A percentile compares a stretch with the other conserved stretches of the same genome.
Evolutionary conservation across 2,797 vertebrate genomes (phyloP).

Genomic region (Hoplostethus mediterraneus): DNA sequence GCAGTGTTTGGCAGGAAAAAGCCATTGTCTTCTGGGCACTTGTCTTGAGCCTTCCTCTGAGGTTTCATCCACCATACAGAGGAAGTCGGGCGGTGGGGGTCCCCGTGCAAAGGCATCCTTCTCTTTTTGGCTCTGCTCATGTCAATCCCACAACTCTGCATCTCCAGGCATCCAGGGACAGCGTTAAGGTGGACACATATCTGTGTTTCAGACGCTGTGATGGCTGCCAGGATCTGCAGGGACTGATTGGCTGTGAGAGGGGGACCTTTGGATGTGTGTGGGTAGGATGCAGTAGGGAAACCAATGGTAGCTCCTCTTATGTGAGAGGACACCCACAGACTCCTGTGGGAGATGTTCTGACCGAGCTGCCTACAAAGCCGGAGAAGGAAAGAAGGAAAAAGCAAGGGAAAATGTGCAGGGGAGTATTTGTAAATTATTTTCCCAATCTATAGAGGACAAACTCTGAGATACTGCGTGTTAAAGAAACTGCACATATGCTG

Average conservation of each 20-base stretch:
- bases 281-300: constrained; percentile 60
- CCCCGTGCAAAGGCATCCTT: constrained; percentile 42
- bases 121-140: constrained; percentile 41
- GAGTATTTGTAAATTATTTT: constrained; percentile 46
- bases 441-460: constrained; percentile 47
- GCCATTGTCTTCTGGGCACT: constrained; percentile 55
- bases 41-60: constrained; percentile 68
- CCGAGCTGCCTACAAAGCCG: constrained; percentile 68
- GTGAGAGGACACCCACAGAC: constrained; percentile 74
- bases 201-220: constrained; percentile 64
- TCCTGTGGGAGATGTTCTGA: constrained; percentile 69
- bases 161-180: constrained; percentile 61
- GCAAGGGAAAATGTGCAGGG: neutral
- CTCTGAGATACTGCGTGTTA: constrained; percentile 37
- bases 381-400: constrained; percentile 42
- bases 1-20: constrained; percentile 63
- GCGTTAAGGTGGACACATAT: constrained; percentile 65
- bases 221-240: constrained; percentile 66
- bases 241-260: constrained; percentile 57
- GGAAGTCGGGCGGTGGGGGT: constrained; percentile 32
- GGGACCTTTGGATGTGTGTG: constrained; percentile 66
- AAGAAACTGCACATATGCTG: constrained; percentile 44
- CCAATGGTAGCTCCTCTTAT: constrained; percentile 61
- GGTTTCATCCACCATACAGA: constrained; percentile 65
- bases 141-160: constrained; percentile 55